phyloP scores from a whole-genome alignment of 92 coral and sea anemone genomes.

The Porites lobata region DNA sequence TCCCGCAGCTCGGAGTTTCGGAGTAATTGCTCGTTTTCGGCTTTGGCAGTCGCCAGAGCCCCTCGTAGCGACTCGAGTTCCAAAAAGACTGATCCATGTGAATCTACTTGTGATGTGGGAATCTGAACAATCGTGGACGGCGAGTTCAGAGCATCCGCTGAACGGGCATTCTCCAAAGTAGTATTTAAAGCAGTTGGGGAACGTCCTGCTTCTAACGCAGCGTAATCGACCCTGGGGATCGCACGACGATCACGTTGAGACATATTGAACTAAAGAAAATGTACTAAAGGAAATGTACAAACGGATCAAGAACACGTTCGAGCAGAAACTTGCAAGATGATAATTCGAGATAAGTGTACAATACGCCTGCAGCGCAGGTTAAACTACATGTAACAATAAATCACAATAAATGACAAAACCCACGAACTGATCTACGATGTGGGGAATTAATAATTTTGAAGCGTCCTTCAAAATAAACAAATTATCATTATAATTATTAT shows the following conservation, averaged over 20 bases:
- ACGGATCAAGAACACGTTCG: background rate
- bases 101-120: background rate
- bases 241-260: constrained; percentile 36
- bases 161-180: background rate
- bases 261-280: too few species aligned
- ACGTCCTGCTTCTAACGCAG: background rate
- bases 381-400: too few species aligned
- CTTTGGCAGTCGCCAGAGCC: background rate
- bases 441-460: background rate
- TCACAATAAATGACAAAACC: background rate
- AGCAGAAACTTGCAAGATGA: too few species aligned
- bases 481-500: too few species aligned
- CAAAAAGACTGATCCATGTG: too few species aligned
- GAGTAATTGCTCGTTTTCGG: background rate
- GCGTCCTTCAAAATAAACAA: background rate
- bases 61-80: background rate
- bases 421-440: background rate
- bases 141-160: background rate
- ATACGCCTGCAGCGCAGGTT: too few species aligned
- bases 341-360: too few species aligned
- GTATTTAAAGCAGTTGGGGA: background rate
- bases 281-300: too few species aligned
- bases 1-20: background rate
- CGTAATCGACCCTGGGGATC: background rate
- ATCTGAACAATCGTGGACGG: background rate